phyloP scores from a whole-genome alignment of 2,888 invertebrate species.

The Marasmarcha lunaedactyla region DNA sequence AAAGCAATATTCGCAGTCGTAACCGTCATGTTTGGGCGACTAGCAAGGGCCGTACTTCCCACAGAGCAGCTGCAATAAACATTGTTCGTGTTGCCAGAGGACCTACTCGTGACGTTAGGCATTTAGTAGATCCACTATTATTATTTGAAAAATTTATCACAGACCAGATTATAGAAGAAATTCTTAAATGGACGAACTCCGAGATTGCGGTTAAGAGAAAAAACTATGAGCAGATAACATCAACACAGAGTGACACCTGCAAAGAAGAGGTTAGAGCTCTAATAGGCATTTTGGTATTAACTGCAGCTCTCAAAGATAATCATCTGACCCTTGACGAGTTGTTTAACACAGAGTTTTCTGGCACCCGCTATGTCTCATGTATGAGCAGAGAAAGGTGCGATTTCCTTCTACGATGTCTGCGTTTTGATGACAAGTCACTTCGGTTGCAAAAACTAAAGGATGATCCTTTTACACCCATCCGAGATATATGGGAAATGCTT shows the following conservation, averaged over 20 bases:
- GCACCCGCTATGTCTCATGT: conserved; percentile 13
- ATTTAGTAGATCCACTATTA: neutral
- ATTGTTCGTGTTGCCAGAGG: neutral
- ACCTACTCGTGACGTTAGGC: neutral
- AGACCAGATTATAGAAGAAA: neutral
- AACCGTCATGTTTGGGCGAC: neutral
- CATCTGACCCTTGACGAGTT: conserved; percentile 2
- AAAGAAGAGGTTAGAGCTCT: neutral
- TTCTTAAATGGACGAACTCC: neutral
- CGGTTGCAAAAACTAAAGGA: conserved; percentile 12
- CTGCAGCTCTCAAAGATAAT: neutral
- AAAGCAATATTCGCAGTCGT: neutral
- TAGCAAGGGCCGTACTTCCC: neutral
- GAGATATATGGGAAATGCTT: conserved; percentile 16
- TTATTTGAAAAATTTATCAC: neutral
- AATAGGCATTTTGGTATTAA: neutral
- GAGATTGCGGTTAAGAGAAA: neutral
- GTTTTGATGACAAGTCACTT: conserved; percentile 18
- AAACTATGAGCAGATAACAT: no score
- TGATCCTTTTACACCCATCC: conserved; percentile 16
- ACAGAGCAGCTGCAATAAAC: neutral
- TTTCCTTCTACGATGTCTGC: conserved; percentile 17
- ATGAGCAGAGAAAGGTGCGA: conserved; percentile 18
- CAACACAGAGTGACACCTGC: neutral
- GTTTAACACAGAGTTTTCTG: conserved; percentile 11